A percentile compares a stretch with the other conserved stretches of the same genome.
phyloP scores from a whole-genome alignment of 30 jellyfish, hydroid and myxozoan genomes.

The Pelagia noctiluca region DNA sequence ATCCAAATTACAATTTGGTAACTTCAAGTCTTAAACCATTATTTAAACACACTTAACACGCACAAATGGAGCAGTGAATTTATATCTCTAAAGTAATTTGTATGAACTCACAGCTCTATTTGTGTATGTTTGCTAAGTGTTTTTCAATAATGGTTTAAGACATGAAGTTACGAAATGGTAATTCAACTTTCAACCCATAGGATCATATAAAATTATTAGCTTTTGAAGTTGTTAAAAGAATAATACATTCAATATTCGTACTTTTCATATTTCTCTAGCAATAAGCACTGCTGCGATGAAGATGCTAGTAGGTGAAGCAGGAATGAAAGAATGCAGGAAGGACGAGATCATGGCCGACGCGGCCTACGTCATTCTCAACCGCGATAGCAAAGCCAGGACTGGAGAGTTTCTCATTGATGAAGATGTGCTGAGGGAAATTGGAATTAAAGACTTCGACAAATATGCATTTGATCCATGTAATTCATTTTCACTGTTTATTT shows the following conservation, averaged over 20 bases:
- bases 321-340: constrained; percentile 70
- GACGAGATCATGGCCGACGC: constrained; percentile 99
- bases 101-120: too few species aligned
- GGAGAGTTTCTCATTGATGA: constrained; percentile 96
- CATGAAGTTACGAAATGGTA: too few species aligned
- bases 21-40: too few species aligned
- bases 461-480: constrained; percentile 87
- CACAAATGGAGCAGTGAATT: too few species aligned
- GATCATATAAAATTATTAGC: too few species aligned
- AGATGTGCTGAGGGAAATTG: constrained; percentile 83
- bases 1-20: too few species aligned
- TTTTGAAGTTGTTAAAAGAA: neutral
- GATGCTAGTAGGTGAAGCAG: constrained; percentile 85
- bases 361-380: constrained; percentile 78
- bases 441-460: constrained; percentile 71
- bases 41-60: too few species aligned
- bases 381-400: constrained; percentile 81
- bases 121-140: too few species aligned
- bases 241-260: neutral
- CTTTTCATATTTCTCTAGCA: constrained; percentile 43
- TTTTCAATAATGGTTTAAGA: too few species aligned
- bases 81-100: too few species aligned
- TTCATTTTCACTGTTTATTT: neutral
- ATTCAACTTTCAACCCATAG: too few species aligned
- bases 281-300: constrained; percentile 95